phyloP scores from a whole-genome alignment of 2,797 vertebrate genomes.

The Psittacula derbiana region DNA sequence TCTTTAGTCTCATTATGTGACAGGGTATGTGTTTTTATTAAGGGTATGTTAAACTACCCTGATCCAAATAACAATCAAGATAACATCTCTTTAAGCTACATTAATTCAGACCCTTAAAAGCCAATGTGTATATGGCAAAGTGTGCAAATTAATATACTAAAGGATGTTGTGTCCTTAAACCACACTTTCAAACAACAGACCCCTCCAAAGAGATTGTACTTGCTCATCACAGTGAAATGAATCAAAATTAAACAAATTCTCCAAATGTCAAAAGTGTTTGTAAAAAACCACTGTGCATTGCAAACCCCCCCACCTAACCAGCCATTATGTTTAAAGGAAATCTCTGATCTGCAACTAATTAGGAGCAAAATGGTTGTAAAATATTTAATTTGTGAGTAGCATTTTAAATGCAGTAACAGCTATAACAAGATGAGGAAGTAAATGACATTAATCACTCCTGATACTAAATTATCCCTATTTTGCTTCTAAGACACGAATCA shows the following conservation, averaged over 20 bases:
- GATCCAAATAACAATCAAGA: constrained; percentile 26
- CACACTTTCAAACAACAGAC: neutral
- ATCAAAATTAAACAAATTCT: constrained; percentile 56
- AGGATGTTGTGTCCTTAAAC: neutral
- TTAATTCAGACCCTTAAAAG: constrained; percentile 18
- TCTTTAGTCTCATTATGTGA: neutral
- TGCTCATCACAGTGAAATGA: neutral
- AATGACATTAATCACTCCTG: constrained; percentile 66
- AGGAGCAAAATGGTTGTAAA: constrained; percentile 72
- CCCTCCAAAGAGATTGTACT: neutral
- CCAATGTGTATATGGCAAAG: neutral
- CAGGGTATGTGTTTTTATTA: constrained; percentile 22
- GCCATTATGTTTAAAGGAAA: constrained; percentile 59
- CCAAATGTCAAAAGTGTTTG: constrained; percentile 32
- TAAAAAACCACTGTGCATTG: constrained; percentile 13
- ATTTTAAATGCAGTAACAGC: constrained; percentile 66
- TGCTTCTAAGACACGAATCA: constrained; percentile 55
- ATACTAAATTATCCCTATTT: constrained; percentile 68
- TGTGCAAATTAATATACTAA: neutral
- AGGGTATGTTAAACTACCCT: neutral
- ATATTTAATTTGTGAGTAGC: constrained; percentile 68
- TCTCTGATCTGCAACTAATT: constrained; percentile 72
- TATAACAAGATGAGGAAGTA: constrained; percentile 63
- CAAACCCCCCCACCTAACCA: constrained; percentile 34
- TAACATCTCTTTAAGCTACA: constrained; percentile 40